Conservation (phyloP, 2,113 vertebrate species). For the Hiodon tergisus region DNA sequence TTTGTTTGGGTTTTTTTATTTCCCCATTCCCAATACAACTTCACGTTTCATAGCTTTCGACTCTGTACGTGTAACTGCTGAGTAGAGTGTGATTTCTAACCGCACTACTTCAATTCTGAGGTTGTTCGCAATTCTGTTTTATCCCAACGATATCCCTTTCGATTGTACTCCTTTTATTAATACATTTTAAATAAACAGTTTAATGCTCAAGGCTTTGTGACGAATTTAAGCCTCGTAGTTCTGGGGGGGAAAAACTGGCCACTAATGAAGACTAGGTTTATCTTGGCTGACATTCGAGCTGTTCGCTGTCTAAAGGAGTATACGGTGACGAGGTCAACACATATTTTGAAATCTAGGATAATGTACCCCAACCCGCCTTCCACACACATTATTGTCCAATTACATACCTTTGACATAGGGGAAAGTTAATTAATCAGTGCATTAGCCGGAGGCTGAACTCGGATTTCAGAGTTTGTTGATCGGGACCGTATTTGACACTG, state of each 20-base stretch:
- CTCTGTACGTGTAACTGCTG: background rate
- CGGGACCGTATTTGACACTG: constrained; percentile 63
- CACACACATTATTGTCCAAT: constrained; percentile 67
- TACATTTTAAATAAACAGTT: background rate
- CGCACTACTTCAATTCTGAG: background rate
- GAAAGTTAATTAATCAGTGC: constrained; percentile 61
- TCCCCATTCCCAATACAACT: no score
- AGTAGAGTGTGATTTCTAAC: background rate
- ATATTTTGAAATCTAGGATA: constrained; percentile 62
- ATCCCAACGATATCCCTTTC: background rate
- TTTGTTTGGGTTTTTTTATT: background rate
- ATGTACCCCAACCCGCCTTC: constrained; percentile 48
- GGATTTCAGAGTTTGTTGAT: constrained; percentile 70
- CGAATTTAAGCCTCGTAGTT: constrained; percentile 30
- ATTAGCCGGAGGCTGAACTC: constrained; percentile 71
- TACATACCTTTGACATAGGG: constrained; percentile 65
- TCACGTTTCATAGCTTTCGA: background rate
- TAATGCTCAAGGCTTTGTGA: constrained; percentile 12
- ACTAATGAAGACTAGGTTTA: constrained; percentile 51
- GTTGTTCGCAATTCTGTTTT: constrained; percentile 27
- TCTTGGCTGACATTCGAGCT: constrained; percentile 66
- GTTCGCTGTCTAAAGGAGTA: constrained; percentile 69
- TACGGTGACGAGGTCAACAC: constrained; percentile 70
- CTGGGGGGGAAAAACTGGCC: constrained; percentile 39
- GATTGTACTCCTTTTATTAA: background rate